phyloP scores from a whole-genome alignment of 2,113 vertebrate genomes.

The Falcunculus frontatus region DNA sequence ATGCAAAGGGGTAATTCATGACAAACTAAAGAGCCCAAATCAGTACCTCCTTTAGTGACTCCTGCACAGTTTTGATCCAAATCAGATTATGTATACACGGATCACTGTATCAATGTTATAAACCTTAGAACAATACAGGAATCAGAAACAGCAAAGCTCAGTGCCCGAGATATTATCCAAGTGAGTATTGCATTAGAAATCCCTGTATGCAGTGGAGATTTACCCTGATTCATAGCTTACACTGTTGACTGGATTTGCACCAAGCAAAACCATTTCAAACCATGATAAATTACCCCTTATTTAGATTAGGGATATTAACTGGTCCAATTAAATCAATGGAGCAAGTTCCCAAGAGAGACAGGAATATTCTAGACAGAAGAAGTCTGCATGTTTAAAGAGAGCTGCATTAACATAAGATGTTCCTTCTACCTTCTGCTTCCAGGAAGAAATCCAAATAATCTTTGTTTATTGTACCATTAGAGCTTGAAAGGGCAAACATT shows the following conservation, averaged over 20 bases:
- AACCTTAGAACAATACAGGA: neutral
- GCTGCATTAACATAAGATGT: neutral
- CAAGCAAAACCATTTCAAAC: neutral
- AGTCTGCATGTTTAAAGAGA: neutral
- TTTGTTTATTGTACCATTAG: slow-evolving; percentile 13
- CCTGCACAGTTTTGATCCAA: neutral
- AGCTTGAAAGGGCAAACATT: slow-evolving; percentile 3
- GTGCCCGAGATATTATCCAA: neutral
- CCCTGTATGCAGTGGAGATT: neutral
- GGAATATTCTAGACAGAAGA: neutral
- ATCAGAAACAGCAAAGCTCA: neutral
- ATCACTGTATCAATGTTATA: neutral
- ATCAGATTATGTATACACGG: neutral
- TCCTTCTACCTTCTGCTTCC: slow-evolving; percentile 8
- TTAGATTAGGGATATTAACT: neutral
- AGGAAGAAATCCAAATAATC: neutral
- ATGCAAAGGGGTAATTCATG: neutral
- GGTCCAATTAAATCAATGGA: neutral
- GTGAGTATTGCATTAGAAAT: neutral
- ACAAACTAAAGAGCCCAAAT: neutral
- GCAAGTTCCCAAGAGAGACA: neutral
- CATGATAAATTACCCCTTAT: neutral
- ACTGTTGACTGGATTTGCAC: neutral
- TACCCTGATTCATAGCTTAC: neutral
- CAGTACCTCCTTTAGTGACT: neutral